Percentiles rank a stretch among this genome's conserved stretches.
These are phyloP conservation scores for Gymnobelideus leadbeateri DNA, from an alignment of 2,113 vertebrate species.

Conservation along the genomic window DNA sequence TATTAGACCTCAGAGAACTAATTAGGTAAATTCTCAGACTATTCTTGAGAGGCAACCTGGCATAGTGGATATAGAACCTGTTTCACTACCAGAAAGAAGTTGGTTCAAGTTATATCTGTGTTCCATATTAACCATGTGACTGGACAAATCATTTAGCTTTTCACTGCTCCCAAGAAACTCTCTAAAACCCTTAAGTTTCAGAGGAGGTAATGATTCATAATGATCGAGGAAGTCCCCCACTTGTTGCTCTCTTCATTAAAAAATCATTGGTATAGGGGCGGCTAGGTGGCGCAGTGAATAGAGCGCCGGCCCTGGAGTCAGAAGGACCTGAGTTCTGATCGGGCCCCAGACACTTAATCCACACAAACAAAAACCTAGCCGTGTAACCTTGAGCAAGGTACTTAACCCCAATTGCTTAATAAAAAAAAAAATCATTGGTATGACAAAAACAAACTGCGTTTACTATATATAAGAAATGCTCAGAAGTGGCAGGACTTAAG, in stretches of 20 bases:
- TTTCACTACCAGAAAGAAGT: background rate
- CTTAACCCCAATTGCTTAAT: no score
- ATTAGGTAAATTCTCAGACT: background rate
- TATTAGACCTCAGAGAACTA: background rate
- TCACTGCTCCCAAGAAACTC: background rate
- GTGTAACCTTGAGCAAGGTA: no score
- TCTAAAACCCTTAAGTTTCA: background rate
- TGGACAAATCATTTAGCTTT: background rate
- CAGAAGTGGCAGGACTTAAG: background rate
- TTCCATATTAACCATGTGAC: background rate
- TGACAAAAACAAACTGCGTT: background rate
- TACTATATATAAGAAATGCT: background rate
- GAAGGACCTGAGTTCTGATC: no score
- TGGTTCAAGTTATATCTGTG: background rate
- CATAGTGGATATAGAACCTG: background rate
- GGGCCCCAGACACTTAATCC: no score
- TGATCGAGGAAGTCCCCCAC: background rate
- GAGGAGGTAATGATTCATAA: background rate
- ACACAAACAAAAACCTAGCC: no score
- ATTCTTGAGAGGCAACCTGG: background rate
- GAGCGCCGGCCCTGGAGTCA: no score
- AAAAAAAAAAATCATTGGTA: background rate
- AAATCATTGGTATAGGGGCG: no score
- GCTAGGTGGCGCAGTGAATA: no score
- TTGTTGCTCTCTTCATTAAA: background rate